Percentiles rank a stretch among this genome's conserved stretches.
phyloP scores from a whole-genome alignment of 2,888 invertebrate genomes.

The Strigamia maritima region DNA sequence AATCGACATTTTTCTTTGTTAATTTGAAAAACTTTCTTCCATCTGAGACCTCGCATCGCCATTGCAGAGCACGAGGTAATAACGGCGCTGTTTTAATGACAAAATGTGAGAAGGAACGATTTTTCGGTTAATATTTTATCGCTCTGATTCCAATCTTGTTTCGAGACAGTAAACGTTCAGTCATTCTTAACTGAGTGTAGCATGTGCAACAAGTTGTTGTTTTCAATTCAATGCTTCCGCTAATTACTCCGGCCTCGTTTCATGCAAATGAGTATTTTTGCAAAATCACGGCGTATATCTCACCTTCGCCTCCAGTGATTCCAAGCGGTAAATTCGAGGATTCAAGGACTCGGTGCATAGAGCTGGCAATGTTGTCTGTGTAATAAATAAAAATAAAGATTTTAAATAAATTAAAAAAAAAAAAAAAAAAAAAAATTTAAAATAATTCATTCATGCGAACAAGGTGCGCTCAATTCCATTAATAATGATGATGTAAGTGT shows the following conservation, averaged over 20 bases:
- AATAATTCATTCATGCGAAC: not conserved
- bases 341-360: conserved; percentile 17
- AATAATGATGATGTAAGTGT: not conserved
- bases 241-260: conserved; percentile 2
- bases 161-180: not conserved
- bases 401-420: not conserved
- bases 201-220: conserved; percentile 30
- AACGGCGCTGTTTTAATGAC: not conserved
- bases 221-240: not conserved
- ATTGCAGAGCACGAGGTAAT: not conserved
- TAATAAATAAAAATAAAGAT: not conserved
- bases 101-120: not conserved
- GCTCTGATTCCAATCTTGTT: not conserved
- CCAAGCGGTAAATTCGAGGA: conserved; percentile 31
- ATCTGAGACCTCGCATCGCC: not conserved
- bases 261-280: conserved; percentile 2
- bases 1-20: not conserved
- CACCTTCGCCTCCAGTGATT: conserved; percentile 35
- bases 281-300: conserved; percentile 13
- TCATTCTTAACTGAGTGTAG: not conserved
- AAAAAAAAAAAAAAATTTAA: not conserved
- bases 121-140: not conserved
- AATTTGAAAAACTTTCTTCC: conserved; percentile 12
- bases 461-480: not conserved
- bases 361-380: conserved; percentile 17